These are phyloP conservation scores for Bucco capensis DNA, from an alignment of 2,113 vertebrate genomes.

Conservation along the genomic window DNA sequence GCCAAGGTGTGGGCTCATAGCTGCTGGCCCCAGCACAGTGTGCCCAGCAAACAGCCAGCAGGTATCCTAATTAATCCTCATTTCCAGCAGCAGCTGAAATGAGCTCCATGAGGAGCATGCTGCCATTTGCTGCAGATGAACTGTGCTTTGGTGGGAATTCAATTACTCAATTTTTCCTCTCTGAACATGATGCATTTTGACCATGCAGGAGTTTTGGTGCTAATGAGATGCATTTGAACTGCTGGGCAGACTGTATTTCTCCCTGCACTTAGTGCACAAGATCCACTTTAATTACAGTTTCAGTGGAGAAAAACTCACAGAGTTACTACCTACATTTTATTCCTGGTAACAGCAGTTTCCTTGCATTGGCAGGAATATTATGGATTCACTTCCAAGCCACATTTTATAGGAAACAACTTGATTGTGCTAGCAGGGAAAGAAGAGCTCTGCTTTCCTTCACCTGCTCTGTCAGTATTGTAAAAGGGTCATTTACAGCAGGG, in stretches of 20 bases:
- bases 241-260: conserved; percentile 50
- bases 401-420: conserved; percentile 47
- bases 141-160: conserved; percentile 62
- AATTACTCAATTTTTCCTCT: conserved; percentile 46
- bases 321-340: conserved; percentile 47
- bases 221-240: conserved; percentile 65
- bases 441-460: not conserved
- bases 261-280: conserved; percentile 31
- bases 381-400: conserved; percentile 39
- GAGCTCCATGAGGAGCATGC: not conserved
- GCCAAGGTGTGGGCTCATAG: not conserved
- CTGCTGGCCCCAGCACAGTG: too few relatives aligned
- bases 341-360: conserved; percentile 37
- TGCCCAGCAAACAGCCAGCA: not conserved
- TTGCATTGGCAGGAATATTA: conserved; percentile 24
- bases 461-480: not conserved
- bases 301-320: conserved; percentile 22
- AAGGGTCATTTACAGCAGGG: not conserved
- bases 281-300: conserved; percentile 64
- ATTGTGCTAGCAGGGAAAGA: conserved; percentile 28
- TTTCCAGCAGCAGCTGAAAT: conserved; percentile 11
- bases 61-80: conserved; percentile 44
- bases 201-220: conserved; percentile 20
- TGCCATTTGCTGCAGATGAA: conserved; percentile 51
- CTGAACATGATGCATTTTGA: conserved; percentile 50